A percentile compares a stretch with the other conserved stretches of the same genome.
Conservation (phyloP, 92 coral and sea anemone species). For the Siderastrea radians region DNA sequence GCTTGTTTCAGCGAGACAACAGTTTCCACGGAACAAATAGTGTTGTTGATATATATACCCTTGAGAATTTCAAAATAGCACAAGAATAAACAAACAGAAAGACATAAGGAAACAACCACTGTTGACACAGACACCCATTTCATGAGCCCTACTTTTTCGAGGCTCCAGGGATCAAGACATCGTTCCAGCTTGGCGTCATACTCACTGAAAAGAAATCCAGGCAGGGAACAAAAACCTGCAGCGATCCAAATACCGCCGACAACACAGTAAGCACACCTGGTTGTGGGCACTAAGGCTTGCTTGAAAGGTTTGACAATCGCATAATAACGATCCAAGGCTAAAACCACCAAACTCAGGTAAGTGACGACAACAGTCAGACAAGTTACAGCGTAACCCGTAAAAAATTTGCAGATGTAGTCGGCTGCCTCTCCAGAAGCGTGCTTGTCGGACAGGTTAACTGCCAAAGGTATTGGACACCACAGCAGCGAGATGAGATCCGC, state of each 20-base stretch:
- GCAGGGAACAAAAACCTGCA: slow-evolving; percentile 5
- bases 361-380: slow-evolving; percentile 42
- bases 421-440: slow-evolving; percentile 15
- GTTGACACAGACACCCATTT: background rate
- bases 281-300: background rate
- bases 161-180: slow-evolving; percentile 53
- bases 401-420: slow-evolving; percentile 40
- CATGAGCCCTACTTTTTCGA: slow-evolving; percentile 6
- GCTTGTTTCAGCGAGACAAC: background rate
- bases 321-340: slow-evolving; percentile 48
- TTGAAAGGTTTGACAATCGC: slow-evolving; percentile 49
- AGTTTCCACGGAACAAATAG: slow-evolving; percentile 22
- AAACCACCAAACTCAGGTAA: slow-evolving; percentile 34
- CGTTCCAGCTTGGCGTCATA: slow-evolving; percentile 28
- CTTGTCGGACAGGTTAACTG: slow-evolving; percentile 3
- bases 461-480: slow-evolving; percentile 50
- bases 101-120: background rate
- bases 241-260: slow-evolving; percentile 15
- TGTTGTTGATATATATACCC: slow-evolving; percentile 20
- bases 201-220: slow-evolving; percentile 33
- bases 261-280: background rate
- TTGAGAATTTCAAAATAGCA: slow-evolving; percentile 40
- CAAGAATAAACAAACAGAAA: slow-evolving; percentile 17
- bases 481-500: slow-evolving; percentile 38
- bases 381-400: slow-evolving; percentile 44